Conservation (phyloP, 2,888 invertebrate species). For the Thalpophila matura region DNA sequence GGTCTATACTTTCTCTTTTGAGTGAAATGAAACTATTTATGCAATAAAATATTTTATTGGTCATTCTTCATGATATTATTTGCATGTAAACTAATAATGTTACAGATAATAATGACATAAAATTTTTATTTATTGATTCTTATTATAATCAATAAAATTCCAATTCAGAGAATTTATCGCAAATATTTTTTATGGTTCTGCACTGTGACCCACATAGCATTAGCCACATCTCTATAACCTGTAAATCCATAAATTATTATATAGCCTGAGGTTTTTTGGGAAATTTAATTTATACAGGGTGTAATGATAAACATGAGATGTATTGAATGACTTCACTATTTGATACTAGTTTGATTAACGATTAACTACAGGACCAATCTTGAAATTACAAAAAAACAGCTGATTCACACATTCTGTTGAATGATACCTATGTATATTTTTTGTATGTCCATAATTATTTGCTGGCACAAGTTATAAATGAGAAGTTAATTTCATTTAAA, state of each 20-base stretch:
- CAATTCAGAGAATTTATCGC: background rate
- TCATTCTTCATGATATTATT: background rate
- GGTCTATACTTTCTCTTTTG: slow-evolving; percentile 64
- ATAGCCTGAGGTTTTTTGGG: too few species aligned
- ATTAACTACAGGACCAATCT: too few species aligned
- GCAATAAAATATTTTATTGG: slow-evolving; percentile 1
- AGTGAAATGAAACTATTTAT: background rate
- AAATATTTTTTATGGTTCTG: background rate
- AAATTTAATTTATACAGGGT: too few species aligned
- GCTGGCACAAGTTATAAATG: too few species aligned
- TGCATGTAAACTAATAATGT: background rate
- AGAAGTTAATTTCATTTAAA: too few species aligned
- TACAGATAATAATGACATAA: slow-evolving; percentile 8
- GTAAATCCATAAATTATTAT: background rate
- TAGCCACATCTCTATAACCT: background rate
- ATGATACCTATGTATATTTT: too few species aligned
- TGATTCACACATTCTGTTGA: too few species aligned
- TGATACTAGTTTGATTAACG: too few species aligned
- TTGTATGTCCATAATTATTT: too few species aligned
- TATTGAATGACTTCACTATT: too few species aligned
- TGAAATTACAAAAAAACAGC: too few species aligned
- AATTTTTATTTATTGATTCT: background rate
- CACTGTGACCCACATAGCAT: background rate
- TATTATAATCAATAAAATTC: background rate
- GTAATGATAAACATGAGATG: too few species aligned